Base-by-base conservation (phyloP, 1,140 invertebrate genomes). In the Heliconius hewitsoni region DNA sequence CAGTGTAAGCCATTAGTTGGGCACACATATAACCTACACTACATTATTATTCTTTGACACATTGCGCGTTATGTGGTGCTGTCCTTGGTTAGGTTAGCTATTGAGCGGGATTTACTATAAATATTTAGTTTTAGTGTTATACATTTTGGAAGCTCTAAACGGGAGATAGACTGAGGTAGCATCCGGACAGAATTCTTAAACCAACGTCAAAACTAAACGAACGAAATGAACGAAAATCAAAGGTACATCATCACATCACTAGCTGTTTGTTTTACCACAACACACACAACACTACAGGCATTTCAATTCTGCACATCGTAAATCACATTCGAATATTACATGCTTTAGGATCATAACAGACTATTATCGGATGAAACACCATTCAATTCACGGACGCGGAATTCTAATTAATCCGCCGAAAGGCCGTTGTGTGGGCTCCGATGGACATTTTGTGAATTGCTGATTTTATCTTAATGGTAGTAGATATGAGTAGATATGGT, bases 381-480 rank as follows among this genome's bases (percentile, higher is more conserved):
- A 60, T 66, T 73, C 46, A 73, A 80, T 71, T 76, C 71, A 74
- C 70, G 73, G 70, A 79, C n/a, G 82, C 74, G 80, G 73, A 83
- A 83, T 86, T 82, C 83, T 87, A 87, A 89, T 89, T 87, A 89
- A 86, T 89, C 83, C 83, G 80, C 80, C 83, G 86, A 87, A 89
- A 89, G 88, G 86, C 82, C 80, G 74, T 79, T 74, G 57, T 42
- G 66, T 73, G 81, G 82, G 80, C 83, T 86, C 84, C 85, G 84
- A 88, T 85, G 84, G 86, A 82, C 72, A 74, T 80, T 80, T 80
- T 81, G 77, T 78, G 86, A 88, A 89, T 88, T 89, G 82, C 87
- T 84, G 90, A 91, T 91, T 87, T 88, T 89, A 91, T 91, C 89
- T 91, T 89, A 90, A 91, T 91, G 87, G 90, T 27, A 30, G 90